Conservation (phyloP, 1,140 invertebrate species). For the Dendroctonus valens region DNA sequence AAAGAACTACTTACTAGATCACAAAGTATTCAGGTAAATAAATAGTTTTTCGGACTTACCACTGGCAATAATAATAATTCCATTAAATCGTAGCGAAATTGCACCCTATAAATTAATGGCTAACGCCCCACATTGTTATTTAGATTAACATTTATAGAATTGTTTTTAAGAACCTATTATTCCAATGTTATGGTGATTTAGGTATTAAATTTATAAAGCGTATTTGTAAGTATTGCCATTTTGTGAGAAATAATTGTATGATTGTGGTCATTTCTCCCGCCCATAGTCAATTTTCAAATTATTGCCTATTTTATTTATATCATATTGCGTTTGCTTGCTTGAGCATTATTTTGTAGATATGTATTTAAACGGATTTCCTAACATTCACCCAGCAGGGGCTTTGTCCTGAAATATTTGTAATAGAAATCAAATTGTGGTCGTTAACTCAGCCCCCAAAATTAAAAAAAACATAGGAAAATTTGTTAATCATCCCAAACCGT, state of each 20-base stretch:
- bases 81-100: conserved; percentile 26
- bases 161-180: conserved; percentile 20
- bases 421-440: too few species aligned
- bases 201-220: conserved; percentile 13
- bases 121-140: conserved; percentile 25
- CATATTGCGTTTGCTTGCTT: too few species aligned
- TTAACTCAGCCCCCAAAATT: too few species aligned
- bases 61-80: conserved; percentile 11
- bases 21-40: too few species aligned
- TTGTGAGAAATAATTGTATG: conserved; percentile 8
- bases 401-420: too few species aligned
- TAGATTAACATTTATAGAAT: conserved; percentile 25
- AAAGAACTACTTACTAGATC: too few species aligned
- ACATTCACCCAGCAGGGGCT: too few species aligned
- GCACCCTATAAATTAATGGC: conserved; percentile 27
- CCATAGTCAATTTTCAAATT: background rate
- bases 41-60: conserved; percentile 1
- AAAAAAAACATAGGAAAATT: too few species aligned
- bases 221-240: conserved; percentile 11
- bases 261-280: conserved; percentile 3
- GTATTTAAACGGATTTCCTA: too few species aligned
- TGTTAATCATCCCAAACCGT: too few species aligned
- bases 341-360: too few species aligned
- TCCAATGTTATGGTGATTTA: conserved; percentile 17
- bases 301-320: too few species aligned